Evolutionary conservation across 1,140 invertebrate genomes (phyloP).

Genomic region (Microplitis demolitor): DNA sequence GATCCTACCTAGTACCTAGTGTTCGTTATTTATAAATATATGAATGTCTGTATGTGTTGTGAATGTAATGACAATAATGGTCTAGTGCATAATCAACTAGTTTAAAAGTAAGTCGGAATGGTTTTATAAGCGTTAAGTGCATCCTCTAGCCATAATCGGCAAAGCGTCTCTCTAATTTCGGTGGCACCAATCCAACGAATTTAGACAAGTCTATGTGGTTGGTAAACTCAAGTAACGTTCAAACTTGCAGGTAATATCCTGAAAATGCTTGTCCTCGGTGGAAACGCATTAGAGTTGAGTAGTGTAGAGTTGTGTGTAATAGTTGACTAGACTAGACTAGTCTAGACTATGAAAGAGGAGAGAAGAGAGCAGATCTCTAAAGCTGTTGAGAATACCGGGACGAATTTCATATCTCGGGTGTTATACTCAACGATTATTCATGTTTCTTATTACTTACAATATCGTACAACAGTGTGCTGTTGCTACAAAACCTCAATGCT

Average conservation of each 20-base stretch:
- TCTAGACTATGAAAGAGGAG: too few relatives aligned
- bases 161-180: slow-evolving; percentile 31
- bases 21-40: not conserved
- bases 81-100: slow-evolving; percentile 4
- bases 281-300: slow-evolving; percentile 35
- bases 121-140: slow-evolving; percentile 20
- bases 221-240: slow-evolving; percentile 28
- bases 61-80: not conserved
- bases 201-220: slow-evolving; percentile 24
- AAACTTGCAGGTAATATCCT: slow-evolving; percentile 37
- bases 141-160: slow-evolving; percentile 15
- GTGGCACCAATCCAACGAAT: slow-evolving; percentile 51
- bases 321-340: too few relatives aligned
- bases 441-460: slow-evolving; percentile 20
- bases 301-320: slow-evolving; percentile 1
- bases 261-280: slow-evolving; percentile 42
- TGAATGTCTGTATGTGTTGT: not conserved
- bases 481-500: not conserved
- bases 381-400: too few relatives aligned
- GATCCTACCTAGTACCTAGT: not conserved
- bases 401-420: too few relatives aligned
- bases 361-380: too few relatives aligned
- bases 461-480: slow-evolving; percentile 3
- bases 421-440: slow-evolving; percentile 17
- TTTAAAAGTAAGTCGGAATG: slow-evolving; percentile 3